Evolutionary conservation across 1,140 invertebrate genomes (phyloP).

Genomic region (Drosophila neocordata): DNA sequence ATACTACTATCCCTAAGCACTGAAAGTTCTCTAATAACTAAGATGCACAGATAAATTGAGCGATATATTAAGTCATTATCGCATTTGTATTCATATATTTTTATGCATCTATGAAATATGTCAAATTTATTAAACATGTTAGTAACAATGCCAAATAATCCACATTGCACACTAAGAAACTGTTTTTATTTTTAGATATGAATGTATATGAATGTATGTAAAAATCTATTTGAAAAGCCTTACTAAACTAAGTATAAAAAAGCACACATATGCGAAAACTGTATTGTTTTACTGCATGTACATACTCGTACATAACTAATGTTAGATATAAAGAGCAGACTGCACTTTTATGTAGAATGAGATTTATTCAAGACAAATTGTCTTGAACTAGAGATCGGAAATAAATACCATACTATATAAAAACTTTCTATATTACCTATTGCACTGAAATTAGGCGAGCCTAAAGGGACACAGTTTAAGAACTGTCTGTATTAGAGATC

Average conservation of each 20-base stretch:
- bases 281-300: constrained; percentile 22
- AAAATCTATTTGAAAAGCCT: constrained; percentile 56
- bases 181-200: constrained; percentile 46
- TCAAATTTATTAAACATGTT: constrained; percentile 14
- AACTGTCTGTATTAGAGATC: neutral
- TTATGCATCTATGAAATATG: constrained; percentile 8
- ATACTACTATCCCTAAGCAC: constrained; percentile 26
- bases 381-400: neutral
- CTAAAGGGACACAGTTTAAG: neutral
- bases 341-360: constrained; percentile 39
- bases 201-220: constrained; percentile 45
- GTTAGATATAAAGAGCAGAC: constrained; percentile 48
- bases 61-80: constrained; percentile 30
- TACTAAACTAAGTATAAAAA: constrained; percentile 59
- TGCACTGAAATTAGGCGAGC: neutral
- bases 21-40: constrained; percentile 35
- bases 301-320: constrained; percentile 33
- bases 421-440: neutral
- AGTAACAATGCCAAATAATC: constrained; percentile 20
- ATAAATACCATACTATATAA: neutral
- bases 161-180: constrained; percentile 17
- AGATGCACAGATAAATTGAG: constrained; percentile 29
- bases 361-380: constrained; percentile 10
- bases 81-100: constrained; percentile 25
- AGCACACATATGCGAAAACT: constrained; percentile 35